Evolutionary conservation across 2,888 invertebrate genomes (phyloP), one percentile per base, ranked within the genome.

Genomic region (Epinotia ramella): DNA sequence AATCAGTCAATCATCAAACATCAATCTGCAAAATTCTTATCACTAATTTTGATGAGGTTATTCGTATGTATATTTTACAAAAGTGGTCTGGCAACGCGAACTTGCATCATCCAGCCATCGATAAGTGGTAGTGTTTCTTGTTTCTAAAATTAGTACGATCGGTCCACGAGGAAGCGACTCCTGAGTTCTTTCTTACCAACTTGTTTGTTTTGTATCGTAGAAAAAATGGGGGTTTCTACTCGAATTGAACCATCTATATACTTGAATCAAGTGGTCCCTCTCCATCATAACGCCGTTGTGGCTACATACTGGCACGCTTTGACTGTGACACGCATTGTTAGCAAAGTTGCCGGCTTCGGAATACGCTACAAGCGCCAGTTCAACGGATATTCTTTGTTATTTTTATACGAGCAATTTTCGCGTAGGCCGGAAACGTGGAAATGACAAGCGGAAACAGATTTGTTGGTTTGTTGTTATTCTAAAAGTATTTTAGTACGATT

Each of bases 321-420:
- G 87, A 86, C 89, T 81, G 84, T 85, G 88, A 91, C 89, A 87
- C 84, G 87, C 87, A 87, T 91, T 92, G 91, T 91, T 85, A 81
- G 80, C 77, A 78, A 81, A 75, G 77, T 79, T 80, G 77, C 73
- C 71, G 67, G 73, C 79, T 70, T 59, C 53, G 70, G 70, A 71
- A 75, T 71, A 70, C 66, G 75, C 69, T 70, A 59, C 69, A 69
- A 69, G 69, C 65, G 56, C 28, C 63, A 70, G 75, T 71, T 71
- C 60, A 75, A 59, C 65, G 70, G 65, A 74, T 65, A 74, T 71
- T 71, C 75, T 75, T 75, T 71, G 70, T 75, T 66, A 75, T 75
- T 75, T 75, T 71, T 75, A 75, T 75, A 71, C 70, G 18, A 75
- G 66, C 75, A 70, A 71, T 75, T 75, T 75, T 75, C 70, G 71